phyloP scores from a whole-genome alignment of 2,888 invertebrate genomes.

The Amiota communis region DNA sequence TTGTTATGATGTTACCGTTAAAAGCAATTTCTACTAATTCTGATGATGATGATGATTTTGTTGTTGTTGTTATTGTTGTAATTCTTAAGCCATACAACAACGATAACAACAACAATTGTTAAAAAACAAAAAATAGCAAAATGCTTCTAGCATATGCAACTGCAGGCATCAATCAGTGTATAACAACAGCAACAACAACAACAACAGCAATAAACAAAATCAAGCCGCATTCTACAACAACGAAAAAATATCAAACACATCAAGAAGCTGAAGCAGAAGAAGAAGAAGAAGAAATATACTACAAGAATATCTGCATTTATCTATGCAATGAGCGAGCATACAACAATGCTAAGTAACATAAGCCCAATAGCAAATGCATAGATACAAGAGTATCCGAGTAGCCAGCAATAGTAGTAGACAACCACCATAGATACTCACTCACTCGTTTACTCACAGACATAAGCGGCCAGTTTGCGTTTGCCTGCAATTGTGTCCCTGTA shows the following conservation, averaged over 20 bases:
- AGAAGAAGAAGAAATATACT: neutral
- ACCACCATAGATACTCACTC: neutral
- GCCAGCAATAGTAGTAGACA: slow-evolving; percentile 6
- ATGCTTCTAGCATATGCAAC: neutral
- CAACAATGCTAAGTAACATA: neutral
- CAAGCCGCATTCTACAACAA: slow-evolving; percentile 5
- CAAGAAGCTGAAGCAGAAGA: neutral
- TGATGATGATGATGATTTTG: too few species aligned
- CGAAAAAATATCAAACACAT: neutral
- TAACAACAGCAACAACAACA: slow-evolving; percentile 3
- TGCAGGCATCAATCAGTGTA: slow-evolving; percentile 21
- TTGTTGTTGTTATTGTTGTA: too few species aligned
- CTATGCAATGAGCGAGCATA: slow-evolving; percentile 13
- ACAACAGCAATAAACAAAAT: slow-evolving; percentile 20
- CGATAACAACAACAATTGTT: neutral
- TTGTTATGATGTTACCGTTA: too few species aligned
- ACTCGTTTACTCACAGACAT: slow-evolving; percentile 6
- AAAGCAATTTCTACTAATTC: too few species aligned
- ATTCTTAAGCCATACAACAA: neutral
- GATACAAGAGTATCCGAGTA: neutral
- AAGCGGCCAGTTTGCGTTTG: neutral
- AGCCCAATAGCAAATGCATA: slow-evolving; percentile 12
- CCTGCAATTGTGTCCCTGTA: slow-evolving; percentile 5
- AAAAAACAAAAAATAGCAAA: too few species aligned
- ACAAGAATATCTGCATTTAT: slow-evolving; percentile 14